Conservation (phyloP, 1,140 invertebrate genomes). For the Ips nitidus region DNA sequence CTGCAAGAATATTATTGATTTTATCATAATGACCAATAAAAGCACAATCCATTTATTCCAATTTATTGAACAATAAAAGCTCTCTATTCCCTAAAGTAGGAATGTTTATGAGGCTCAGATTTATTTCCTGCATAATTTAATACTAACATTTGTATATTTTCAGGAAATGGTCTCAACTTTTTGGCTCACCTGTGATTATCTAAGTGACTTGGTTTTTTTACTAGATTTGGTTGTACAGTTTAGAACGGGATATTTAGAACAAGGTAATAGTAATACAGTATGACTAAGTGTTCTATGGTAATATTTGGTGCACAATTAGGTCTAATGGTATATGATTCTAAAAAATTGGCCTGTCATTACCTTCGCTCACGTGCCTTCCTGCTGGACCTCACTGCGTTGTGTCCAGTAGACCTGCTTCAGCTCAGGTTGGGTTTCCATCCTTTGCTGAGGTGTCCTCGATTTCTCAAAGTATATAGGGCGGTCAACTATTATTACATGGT, state of each 20-base stretch:
- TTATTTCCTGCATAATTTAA: too few species aligned
- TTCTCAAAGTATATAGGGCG: constrained; percentile 86
- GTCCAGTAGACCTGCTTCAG: constrained; percentile 86
- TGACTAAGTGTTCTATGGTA: neutral
- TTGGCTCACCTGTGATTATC: constrained; percentile 80
- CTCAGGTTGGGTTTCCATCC: constrained; percentile 76
- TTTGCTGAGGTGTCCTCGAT: constrained; percentile 79
- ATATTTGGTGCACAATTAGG: neutral
- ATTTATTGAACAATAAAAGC: too few species aligned
- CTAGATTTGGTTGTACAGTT: constrained; percentile 88
- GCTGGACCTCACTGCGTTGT: constrained; percentile 80
- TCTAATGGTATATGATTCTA: constrained; percentile 88
- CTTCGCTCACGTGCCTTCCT: constrained; percentile 81
- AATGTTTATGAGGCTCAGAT: too few species aligned
- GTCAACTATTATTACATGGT: constrained; percentile 95
- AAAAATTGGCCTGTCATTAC: constrained; percentile 88
- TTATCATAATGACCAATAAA: too few species aligned
- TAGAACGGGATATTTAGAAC: constrained; percentile 92
- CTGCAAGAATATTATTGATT: too few species aligned
- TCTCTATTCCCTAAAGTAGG: too few species aligned
- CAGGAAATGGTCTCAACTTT: constrained; percentile 66
- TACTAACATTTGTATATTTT: constrained; percentile 13
- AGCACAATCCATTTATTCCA: too few species aligned
- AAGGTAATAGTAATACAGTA: constrained; percentile 58
- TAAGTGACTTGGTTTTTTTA: constrained; percentile 85